These are phyloP conservation scores for Diadema setosum DNA, from an alignment of 35 echinoderm and acorn worm genomes.

Conservation along the genomic window DNA sequence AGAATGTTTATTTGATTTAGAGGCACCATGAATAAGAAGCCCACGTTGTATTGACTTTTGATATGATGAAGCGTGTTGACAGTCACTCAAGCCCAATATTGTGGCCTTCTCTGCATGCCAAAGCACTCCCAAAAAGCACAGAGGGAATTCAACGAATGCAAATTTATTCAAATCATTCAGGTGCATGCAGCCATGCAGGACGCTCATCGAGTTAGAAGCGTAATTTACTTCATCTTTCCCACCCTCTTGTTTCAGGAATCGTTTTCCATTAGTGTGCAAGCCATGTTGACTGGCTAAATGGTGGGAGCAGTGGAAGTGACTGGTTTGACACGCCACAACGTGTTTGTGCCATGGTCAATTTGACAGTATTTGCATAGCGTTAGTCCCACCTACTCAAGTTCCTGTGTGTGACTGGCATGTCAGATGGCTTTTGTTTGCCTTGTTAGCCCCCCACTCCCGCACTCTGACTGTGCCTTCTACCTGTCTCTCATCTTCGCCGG, in stretches of 20 bases:
- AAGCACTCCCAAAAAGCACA: too few relatives aligned
- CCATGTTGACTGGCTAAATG: slow-evolving; percentile 14
- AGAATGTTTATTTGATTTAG: too few relatives aligned
- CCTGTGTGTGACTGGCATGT: slow-evolving; percentile 28
- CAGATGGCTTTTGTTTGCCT: slow-evolving; percentile 20
- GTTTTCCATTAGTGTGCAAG: slow-evolving; percentile 10
- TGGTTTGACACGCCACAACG: slow-evolving; percentile 1
- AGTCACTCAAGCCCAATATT: too few relatives aligned
- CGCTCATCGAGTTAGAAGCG: neutral
- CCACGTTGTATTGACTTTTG: too few relatives aligned
- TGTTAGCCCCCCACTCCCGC: neutral
- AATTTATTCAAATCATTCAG: slow-evolving; percentile 8
- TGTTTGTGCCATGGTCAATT: slow-evolving; percentile 32
- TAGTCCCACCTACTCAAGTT: slow-evolving; percentile 34
- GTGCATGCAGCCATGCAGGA: neutral
- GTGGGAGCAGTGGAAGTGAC: slow-evolving; percentile 18
- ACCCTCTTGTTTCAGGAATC: slow-evolving; percentile 13
- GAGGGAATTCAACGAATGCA: neutral
- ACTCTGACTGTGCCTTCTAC: too few relatives aligned
- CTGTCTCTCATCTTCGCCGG: neutral
- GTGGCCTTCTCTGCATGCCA: too few relatives aligned
- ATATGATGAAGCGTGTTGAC: too few relatives aligned
- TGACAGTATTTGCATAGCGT: slow-evolving; percentile 29
- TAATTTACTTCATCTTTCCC: neutral
- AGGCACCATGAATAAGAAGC: too few relatives aligned